These are phyloP conservation scores for Polymixis flavicincta DNA, from an alignment of 2,888 invertebrate species.

Conservation along the genomic window DNA sequence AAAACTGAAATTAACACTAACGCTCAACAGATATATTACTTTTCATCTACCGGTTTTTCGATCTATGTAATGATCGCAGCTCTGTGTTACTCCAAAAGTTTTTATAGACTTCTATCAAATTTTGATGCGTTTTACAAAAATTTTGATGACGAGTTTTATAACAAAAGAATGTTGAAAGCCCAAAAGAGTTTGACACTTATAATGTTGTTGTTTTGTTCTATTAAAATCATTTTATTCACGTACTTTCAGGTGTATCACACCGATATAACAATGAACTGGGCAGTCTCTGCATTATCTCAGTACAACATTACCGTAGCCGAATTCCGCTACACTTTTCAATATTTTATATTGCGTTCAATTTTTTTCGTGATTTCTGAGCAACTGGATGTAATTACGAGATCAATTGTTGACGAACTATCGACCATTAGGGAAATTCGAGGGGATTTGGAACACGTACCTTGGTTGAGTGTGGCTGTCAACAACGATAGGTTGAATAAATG, in stretches of 20 bases:
- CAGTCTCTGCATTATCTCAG: not conserved
- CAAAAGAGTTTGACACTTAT: slow-evolving; percentile 23
- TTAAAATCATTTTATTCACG: slow-evolving; percentile 19
- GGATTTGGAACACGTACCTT: not conserved
- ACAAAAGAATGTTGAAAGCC: slow-evolving; percentile 30
- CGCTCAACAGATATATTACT: slow-evolving; percentile 37
- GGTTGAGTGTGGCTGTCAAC: not conserved
- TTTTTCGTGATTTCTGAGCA: slow-evolving; percentile 69
- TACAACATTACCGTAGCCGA: slow-evolving; percentile 53
- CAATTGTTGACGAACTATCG: slow-evolving; percentile 49
- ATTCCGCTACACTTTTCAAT: slow-evolving; percentile 66
- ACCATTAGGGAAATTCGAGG: not conserved
- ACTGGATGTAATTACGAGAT: slow-evolving; percentile 62
- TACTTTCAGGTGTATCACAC: not conserved
- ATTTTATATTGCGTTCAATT: slow-evolving; percentile 59
- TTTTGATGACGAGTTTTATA: slow-evolving; percentile 43
- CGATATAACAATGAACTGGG: not conserved
- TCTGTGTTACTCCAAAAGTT: slow-evolving; percentile 42
- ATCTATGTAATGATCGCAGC: slow-evolving; percentile 41
- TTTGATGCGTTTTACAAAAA: slow-evolving; percentile 41
- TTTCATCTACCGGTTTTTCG: slow-evolving; percentile 43
- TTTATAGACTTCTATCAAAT: slow-evolving; percentile 48
- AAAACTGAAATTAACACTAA: not conserved
- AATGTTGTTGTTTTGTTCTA: slow-evolving; percentile 8
- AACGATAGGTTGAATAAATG: slow-evolving; percentile 66